phyloP scores from a whole-genome alignment of 2,113 vertebrate genomes.

The Leptodactylus fuscus region DNA sequence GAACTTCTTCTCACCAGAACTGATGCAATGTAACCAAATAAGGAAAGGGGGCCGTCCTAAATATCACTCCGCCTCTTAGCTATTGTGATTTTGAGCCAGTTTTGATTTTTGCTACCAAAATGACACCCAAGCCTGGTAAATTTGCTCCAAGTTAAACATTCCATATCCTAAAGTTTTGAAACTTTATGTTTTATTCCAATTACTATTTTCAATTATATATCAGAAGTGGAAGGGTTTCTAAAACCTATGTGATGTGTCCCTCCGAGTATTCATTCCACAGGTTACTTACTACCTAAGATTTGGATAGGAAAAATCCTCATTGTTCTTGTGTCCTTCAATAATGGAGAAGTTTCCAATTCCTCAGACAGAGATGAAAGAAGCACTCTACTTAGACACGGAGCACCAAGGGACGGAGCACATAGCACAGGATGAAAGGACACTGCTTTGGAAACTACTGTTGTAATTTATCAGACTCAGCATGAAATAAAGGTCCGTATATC shows the following conservation, averaged over 20 bases:
- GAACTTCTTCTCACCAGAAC: too few species aligned
- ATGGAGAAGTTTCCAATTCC: conserved; percentile 3
- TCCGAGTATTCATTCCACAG: neutral
- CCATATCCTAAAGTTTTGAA: neutral
- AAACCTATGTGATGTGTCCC: neutral
- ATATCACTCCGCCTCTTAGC: too few species aligned
- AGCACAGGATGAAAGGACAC: conserved; percentile 16
- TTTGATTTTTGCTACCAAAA: neutral
- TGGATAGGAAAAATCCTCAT: neutral
- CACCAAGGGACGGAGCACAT: conserved; percentile 13
- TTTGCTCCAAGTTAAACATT: neutral
- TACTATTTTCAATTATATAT: neutral
- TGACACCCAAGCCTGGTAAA: neutral
- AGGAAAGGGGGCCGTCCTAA: too few species aligned
- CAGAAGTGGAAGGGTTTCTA: neutral
- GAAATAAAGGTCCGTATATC: conserved; percentile 45
- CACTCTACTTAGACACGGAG: neutral
- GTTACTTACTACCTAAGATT: neutral
- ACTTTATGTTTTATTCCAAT: neutral
- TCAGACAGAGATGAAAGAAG: conserved; percentile 12
- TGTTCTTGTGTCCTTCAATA: neutral
- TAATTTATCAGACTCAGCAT: conserved; percentile 47
- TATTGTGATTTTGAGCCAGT: neutral
- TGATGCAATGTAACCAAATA: too few species aligned
- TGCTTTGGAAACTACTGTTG: conserved; percentile 7